Base-by-base conservation (phyloP, 1,140 invertebrate genomes). In the Neotoxoptera formosana region DNA sequence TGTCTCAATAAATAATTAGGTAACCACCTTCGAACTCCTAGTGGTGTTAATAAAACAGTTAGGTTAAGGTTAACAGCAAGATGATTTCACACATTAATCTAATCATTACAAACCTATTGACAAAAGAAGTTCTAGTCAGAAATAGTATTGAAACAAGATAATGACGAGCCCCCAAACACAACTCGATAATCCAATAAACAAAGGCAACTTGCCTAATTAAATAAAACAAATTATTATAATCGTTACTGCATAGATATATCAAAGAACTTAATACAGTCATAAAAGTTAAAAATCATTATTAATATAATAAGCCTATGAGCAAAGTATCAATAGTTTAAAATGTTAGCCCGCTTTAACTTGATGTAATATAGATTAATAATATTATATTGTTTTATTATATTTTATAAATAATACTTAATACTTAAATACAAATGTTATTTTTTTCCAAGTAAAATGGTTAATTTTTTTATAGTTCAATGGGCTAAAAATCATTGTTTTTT, bases 91-190 rank as follows among this genome's bases (percentile, higher is more conserved):
- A 92, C 90, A 92, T 51, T 83, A 81, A 81, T 76, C 67, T 92
- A 51, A 81, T 51, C 67, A 51, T 92, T 92, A 92, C 90, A 48
- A 92, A 92, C 90, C 90, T 92, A 92, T 92, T 92, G 67, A 51
- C 14, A 81, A 92, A 92, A 92, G 91, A 84, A 51, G 67, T 86
- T 93, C 93, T 87, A 92, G 95, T 97, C 96, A 97, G 96, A 97
- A 96, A 96, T 96, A 97, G 95, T 96, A 96, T 96, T 96, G 96
- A 95, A 97, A 96, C 95, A 97, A 96, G 95, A 97, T 96, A 95
- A 97, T 96, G 94, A 97, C 96, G 94, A 97, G 96, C 94, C 97
- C 97, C 97, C 97, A 97, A 95, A 97, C 96, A 95, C 97, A 97
- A 95, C 96, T 96, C 95, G 96, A 96, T 95, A 97, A 96, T 95